Base-by-base conservation (phyloP, 2,113 vertebrate species). In the Neogale vison region DNA sequence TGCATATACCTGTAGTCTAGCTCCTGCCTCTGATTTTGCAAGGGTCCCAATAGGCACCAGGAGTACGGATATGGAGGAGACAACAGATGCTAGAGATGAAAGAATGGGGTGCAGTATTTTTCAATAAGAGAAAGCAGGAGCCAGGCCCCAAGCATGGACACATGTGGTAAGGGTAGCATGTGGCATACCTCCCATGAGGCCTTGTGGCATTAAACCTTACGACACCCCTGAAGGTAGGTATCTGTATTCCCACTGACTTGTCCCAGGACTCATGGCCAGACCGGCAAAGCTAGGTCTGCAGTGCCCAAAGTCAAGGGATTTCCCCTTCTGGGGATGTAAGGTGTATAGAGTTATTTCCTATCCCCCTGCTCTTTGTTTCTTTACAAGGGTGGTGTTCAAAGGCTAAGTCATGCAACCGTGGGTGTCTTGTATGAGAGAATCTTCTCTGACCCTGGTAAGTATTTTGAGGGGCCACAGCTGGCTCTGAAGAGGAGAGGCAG, bases 131-230 rank as follows among this genome's bases (percentile, higher is more conserved):
- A 52, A 65, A 47, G 55, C 3, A 0, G 11, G n/a, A 88, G 50
- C 24, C 12, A 13, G 29, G 39, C 59, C 47, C 23, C 13, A 45
- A 71, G 34, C 23, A 42, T 4, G 1, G 17, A 55, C 39, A 20
- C 7, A 13, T 42, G 24, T 12, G 10, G 0, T 36, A 17, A 17
- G 14, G 24, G 36, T 12, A 12, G 10, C 0, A 0, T 3, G 45
- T 14, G 4, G 59, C 29, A 59, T 45, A 55, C 2, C 13, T 50
- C 31, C n/a, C 14, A 4, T 9, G 20, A 47, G 50, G 61, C 59
- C 55, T 88, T n/a, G 77, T 10, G 20, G 55, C 8, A 9, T 47
- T 72, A 63, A 72, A 76, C 12, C 65, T 11, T n/a, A 61, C 6
- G 2, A 65, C 29, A n/a, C 36, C 31, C 52, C 10, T 29, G n/a